Evolutionary conservation across 2,113 vertebrate genomes (phyloP).

Genomic region (Oryzias woworae): DNA sequence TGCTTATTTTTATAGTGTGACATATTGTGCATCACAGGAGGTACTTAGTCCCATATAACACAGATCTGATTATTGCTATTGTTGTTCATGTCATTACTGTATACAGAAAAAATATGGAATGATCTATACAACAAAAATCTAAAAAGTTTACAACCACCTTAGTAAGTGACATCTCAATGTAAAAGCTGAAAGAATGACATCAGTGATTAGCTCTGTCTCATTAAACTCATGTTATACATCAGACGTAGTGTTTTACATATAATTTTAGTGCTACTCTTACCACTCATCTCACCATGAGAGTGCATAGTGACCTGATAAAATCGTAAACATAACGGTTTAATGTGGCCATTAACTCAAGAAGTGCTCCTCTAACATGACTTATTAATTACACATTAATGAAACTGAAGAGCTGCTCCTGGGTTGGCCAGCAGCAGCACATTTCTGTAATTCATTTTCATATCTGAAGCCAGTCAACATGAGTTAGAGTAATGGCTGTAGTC

Average conservation of each 20-base stretch:
- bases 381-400: slow-evolving; percentile 68
- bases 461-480: slow-evolving; percentile 50
- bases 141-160: no score
- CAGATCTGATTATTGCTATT: no score
- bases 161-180: background rate
- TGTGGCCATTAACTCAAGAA: slow-evolving; percentile 48
- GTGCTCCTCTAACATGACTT: slow-evolving; percentile 48
- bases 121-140: no score
- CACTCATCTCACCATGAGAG: slow-evolving; percentile 58
- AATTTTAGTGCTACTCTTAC: slow-evolving; percentile 64
- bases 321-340: slow-evolving; percentile 61
- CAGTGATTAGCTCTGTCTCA: slow-evolving; percentile 16
- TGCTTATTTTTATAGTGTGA: no score
- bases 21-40: no score
- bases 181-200: slow-evolving; percentile 25
- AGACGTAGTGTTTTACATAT: slow-evolving; percentile 46
- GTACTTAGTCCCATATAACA: no score
- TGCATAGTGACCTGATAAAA: slow-evolving; percentile 65
- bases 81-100: no score
- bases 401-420: slow-evolving; percentile 43
- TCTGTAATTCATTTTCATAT: slow-evolving; percentile 58
- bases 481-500: slow-evolving; percentile 35
- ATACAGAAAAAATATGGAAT: no score
- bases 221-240: slow-evolving; percentile 52
- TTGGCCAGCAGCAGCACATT: slow-evolving; percentile 42